Evolutionary conservation across 2,888 invertebrate species (phyloP).

Genomic region (Ornithoptera alexandrae): DNA sequence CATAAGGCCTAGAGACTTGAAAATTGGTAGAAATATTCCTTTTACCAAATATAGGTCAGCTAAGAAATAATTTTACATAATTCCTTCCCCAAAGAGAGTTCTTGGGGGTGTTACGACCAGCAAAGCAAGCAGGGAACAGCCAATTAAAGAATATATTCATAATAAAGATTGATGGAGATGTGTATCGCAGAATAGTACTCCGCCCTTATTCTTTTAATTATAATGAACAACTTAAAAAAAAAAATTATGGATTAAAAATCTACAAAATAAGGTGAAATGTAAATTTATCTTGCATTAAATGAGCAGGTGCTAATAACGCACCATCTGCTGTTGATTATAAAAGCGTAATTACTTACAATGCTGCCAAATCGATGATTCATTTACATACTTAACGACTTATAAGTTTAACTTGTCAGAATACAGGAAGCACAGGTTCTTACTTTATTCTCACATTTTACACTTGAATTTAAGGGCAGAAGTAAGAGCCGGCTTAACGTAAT

Average conservation of each 20-base stretch:
- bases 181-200: too few species aligned
- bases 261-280: background rate
- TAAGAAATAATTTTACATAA: too few species aligned
- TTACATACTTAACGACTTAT: background rate
- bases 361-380: background rate
- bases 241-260: background rate
- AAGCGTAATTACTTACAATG: background rate
- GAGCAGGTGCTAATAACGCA: constrained; percentile 17
- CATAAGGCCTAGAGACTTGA: too few species aligned
- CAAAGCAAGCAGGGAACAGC: background rate
- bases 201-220: too few species aligned
- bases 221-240: background rate
- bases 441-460: background rate
- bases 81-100: too few species aligned
- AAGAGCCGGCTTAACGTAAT: background rate
- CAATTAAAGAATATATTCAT: background rate
- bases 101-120: too few species aligned
- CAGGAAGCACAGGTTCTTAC: background rate
- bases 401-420: background rate
- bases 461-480: background rate
- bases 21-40: too few species aligned
- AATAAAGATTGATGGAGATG: too few species aligned
- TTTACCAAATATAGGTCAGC: too few species aligned
- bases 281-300: constrained; percentile 2
- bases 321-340: constrained; percentile 2